Evolutionary conservation across 2,888 invertebrate genomes (phyloP).

Genomic region (Hirtodrosophila histrioides): DNA sequence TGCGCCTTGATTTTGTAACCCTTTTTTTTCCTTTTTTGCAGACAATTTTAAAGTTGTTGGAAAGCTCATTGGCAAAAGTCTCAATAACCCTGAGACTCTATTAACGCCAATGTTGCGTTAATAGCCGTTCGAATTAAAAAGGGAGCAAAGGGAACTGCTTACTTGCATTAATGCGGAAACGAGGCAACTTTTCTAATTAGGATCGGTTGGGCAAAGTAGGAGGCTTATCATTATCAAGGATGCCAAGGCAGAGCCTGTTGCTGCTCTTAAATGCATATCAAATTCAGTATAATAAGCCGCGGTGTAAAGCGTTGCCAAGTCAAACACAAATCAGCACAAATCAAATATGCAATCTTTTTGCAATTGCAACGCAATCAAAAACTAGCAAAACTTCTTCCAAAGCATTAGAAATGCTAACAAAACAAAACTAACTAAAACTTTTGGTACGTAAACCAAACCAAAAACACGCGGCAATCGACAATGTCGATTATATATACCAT

Average conservation of each 20-base stretch:
- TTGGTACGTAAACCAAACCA: conserved; percentile 32
- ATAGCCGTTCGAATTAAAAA: conserved; percentile 31
- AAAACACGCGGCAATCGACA: conserved; percentile 63
- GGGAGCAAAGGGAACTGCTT: conserved; percentile 20
- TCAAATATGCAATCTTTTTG: conserved; percentile 63
- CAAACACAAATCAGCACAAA: conserved; percentile 55
- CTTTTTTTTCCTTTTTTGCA: conserved; percentile 41
- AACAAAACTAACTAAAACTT: conserved; percentile 58
- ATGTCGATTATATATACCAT: conserved; percentile 45
- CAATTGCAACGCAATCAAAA: conserved; percentile 53
- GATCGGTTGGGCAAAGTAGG: conserved; percentile 28
- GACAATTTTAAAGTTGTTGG: conserved; percentile 61
- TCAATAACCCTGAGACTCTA: conserved; percentile 61
- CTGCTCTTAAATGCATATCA: conserved; percentile 48
- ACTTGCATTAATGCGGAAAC: conserved; percentile 31
- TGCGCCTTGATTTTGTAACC: conserved; percentile 57
- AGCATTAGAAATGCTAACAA: conserved; percentile 59
- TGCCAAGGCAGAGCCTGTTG: conserved; percentile 19
- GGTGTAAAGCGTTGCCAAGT: conserved; percentile 35
- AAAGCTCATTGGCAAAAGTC: conserved; percentile 58
- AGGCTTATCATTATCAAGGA: conserved; percentile 14
- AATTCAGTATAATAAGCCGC: conserved; percentile 46
- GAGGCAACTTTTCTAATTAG: conserved; percentile 74
- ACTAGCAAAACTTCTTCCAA: conserved; percentile 47
- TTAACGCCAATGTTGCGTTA: conserved; percentile 66